Conservation (phyloP, 1,140 invertebrate genomes). For the Conus ventricosus region DNA sequence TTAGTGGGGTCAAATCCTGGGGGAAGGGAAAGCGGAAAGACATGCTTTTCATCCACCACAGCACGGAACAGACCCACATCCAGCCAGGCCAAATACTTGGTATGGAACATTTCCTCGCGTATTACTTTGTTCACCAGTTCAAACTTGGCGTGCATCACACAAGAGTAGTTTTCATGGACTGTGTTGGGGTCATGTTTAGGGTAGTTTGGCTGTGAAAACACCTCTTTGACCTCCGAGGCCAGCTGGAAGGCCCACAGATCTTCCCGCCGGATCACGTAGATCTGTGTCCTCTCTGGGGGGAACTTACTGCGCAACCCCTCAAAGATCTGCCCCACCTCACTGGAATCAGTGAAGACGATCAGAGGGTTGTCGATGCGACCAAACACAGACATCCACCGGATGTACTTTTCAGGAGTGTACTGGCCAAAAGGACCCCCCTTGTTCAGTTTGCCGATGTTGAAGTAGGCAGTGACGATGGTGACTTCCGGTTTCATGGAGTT, state of each 20-base stretch:
- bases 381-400: slow-evolving; percentile 60
- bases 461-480: slow-evolving; percentile 62
- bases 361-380: slow-evolving; percentile 55
- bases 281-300: slow-evolving; percentile 48
- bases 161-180: slow-evolving; percentile 62
- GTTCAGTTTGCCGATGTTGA: slow-evolving; percentile 56
- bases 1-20: slow-evolving; percentile 56
- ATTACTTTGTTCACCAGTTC: slow-evolving; percentile 62
- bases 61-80: slow-evolving; percentile 67
- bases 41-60: slow-evolving; percentile 51
- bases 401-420: slow-evolving; percentile 53
- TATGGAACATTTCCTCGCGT: slow-evolving; percentile 51
- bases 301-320: slow-evolving; percentile 39
- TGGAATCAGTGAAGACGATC: slow-evolving; percentile 57
- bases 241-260: slow-evolving; percentile 64
- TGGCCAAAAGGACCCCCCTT: slow-evolving; percentile 48
- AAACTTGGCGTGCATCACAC: slow-evolving; percentile 70
- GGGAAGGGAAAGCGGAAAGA: slow-evolving; percentile 55
- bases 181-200: slow-evolving; percentile 65
- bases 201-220: slow-evolving; percentile 60
- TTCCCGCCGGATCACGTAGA: slow-evolving; percentile 49
- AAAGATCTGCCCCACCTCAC: slow-evolving; percentile 47
- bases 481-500: slow-evolving; percentile 46
- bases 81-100: slow-evolving; percentile 66
- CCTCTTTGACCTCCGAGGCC: slow-evolving; percentile 50